Conservation (phyloP, 1,140 invertebrate species). For the Drosophila subobscura region DNA sequence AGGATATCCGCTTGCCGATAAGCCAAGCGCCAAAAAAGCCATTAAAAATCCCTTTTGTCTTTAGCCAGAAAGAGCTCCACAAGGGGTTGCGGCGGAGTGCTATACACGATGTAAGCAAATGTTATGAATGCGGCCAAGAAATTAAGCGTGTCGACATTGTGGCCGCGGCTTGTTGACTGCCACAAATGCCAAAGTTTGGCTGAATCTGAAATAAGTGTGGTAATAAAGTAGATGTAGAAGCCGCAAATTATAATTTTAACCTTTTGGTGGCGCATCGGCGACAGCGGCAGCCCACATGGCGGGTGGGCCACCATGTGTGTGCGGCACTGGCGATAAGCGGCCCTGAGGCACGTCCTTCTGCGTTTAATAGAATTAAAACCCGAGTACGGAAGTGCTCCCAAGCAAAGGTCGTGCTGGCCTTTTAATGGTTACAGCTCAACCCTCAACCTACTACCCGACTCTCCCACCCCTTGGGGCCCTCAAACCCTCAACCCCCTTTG, state of each 20-base stretch:
- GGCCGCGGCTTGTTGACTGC: constrained; percentile 60
- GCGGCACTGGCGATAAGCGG: constrained; percentile 62
- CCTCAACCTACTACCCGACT: constrained; percentile 18
- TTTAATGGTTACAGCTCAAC: constrained; percentile 62
- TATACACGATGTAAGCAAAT: constrained; percentile 73
- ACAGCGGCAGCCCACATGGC: constrained; percentile 3
- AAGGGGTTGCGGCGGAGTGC: neutral
- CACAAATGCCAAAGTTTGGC: constrained; percentile 68
- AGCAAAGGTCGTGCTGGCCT: constrained; percentile 70
- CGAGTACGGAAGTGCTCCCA: constrained; percentile 65
- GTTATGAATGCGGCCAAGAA: constrained; percentile 77
- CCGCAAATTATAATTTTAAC: constrained; percentile 79
- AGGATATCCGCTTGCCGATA: constrained; percentile 74
- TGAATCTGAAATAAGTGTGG: constrained; percentile 40
- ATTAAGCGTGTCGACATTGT: constrained; percentile 73
- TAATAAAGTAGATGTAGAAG: constrained; percentile 76
- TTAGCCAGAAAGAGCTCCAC: constrained; percentile 1
- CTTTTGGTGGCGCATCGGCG: constrained; percentile 50
- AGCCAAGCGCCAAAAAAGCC: constrained; percentile 59
- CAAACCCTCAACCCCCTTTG: constrained; percentile 9
- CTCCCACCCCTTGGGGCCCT: neutral
- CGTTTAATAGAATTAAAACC: constrained; percentile 77
- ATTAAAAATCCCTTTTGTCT: constrained; percentile 74
- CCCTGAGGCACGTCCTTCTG: constrained; percentile 23
- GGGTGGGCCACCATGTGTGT: constrained; percentile 3